Evolutionary conservation across 64 coral and sea anemone species (phyloP).

Genomic region (Porites australiensis): DNA sequence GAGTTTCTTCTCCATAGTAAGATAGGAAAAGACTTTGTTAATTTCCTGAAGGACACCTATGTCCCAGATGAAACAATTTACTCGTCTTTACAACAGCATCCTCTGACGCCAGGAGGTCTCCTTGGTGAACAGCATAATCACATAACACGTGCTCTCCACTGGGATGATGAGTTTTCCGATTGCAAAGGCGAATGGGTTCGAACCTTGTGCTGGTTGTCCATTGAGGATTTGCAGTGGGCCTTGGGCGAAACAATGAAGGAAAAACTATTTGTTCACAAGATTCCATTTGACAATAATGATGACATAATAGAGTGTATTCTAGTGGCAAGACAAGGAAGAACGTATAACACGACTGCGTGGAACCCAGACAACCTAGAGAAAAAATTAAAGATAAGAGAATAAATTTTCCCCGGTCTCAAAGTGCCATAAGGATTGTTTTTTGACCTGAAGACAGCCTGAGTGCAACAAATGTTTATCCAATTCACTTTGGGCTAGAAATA

Average conservation of each 20-base stretch:
- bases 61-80: conserved; percentile 43
- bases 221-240: conserved; percentile 29
- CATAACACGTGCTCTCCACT: background rate
- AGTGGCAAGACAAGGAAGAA: conserved; percentile 5
- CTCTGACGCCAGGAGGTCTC: conserved; percentile 12
- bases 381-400: too few relatives aligned
- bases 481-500: too few relatives aligned
- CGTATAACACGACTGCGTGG: background rate
- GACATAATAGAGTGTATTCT: conserved; percentile 21
- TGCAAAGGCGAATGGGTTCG: background rate
- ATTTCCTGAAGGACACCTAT: conserved; percentile 16
- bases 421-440: too few relatives aligned
- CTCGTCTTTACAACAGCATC: conserved; percentile 36
- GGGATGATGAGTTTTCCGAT: background rate
- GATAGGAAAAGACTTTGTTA: conserved; percentile 32
- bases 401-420: too few relatives aligned
- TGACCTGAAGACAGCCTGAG: too few relatives aligned
- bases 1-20: conserved; percentile 10
- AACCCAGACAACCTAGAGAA: background rate
- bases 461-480: too few relatives aligned
- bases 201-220: conserved; percentile 12
- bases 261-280: conserved; percentile 36
- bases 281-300: conserved; percentile 28
- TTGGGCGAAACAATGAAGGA: background rate
- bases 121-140: conserved; percentile 4